Evolutionary conservation across 2,888 invertebrate genomes (phyloP).

Genomic region (Rotaria magnacalcarata): DNA sequence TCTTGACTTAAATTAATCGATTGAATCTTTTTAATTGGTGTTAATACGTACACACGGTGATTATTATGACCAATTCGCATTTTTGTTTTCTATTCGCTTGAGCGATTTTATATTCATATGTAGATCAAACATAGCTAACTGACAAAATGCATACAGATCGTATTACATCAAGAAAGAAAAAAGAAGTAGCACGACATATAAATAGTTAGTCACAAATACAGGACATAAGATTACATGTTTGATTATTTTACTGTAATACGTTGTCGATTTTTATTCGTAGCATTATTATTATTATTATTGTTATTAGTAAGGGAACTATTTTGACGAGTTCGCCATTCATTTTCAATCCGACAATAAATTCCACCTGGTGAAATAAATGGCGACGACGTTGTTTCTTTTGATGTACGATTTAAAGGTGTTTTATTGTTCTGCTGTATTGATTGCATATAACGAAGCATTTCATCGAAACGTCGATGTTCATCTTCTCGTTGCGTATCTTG

Average conservation of each 20-base stretch:
- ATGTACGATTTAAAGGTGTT: not conserved
- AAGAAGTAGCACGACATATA: not conserved
- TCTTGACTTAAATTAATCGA: too few relatives aligned
- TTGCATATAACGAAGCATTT: constrained; percentile 39
- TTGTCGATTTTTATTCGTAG: constrained; percentile 21
- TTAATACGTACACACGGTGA: too few relatives aligned
- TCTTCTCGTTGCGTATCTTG: constrained; percentile 60
- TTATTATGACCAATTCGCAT: too few relatives aligned
- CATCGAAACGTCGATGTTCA: constrained; percentile 50
- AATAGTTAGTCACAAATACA: not conserved
- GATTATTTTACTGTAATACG: not conserved
- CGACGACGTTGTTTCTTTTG: not conserved
- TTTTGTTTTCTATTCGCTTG: not conserved
- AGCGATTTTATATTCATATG: not conserved
- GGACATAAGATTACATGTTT: not conserved
- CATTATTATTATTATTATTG: not conserved
- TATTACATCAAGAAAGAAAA: not conserved
- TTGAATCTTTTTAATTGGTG: too few relatives aligned
- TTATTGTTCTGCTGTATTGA: not conserved
- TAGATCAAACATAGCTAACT: not conserved
- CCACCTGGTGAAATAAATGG: constrained; percentile 36
- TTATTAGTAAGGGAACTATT: not conserved
- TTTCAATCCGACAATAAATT: constrained; percentile 43
- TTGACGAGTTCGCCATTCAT: constrained; percentile 36
- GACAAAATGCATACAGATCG: not conserved